Base-by-base conservation (phyloP, 2,113 vertebrate species). In the Spea multiplicata region DNA sequence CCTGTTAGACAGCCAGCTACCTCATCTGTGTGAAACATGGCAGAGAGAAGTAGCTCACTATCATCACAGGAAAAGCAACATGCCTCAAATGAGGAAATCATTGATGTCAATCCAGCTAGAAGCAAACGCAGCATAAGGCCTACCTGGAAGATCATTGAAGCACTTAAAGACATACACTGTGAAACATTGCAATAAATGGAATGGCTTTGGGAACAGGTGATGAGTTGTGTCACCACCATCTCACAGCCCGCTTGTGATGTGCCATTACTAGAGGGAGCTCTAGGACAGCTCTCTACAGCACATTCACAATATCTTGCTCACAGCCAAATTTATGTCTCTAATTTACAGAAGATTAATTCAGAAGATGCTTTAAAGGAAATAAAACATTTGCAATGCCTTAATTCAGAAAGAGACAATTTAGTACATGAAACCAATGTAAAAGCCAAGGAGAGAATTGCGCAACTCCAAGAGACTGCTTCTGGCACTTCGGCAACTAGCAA, bases 311-410 rank as follows among this genome's bases (percentile, higher is more conserved):
- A n/a, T n/a, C n/a, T n/a, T n/a, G n/a, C n/a, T n/a, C n/a, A n/a
- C n/a, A n/a, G n/a, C n/a, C n/a, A n/a, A n/a, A n/a, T n/a, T n/a
- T n/a, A n/a, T n/a, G n/a, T n/a, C n/a, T n/a, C n/a, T n/a, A n/a
- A n/a, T n/a, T n/a, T n/a, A n/a, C n/a, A n/a, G n/a, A n/a, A n/a
- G n/a, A n/a, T n/a, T n/a, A n/a, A n/a, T n/a, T n/a, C n/a, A n/a
- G n/a, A 57, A 57, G 9, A 57, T 57, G 9, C 55, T 57, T 57
- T 57, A 57, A 57, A 57, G 55, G 55, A 57, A 57, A 57, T 57
- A 57, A 48, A 52, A 70, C 14, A 50, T 17, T 70, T 70, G 68
- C 48, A 52, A 16, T 50, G 68, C 47, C 49, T 70, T 46, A 67
- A 46, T 67, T 47, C 7, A 3, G 44, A 67, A 67, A 6, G 66